These are phyloP conservation scores for Aphodius sticticus DNA, from an alignment of 2,888 invertebrate species.

Conservation along the genomic window DNA sequence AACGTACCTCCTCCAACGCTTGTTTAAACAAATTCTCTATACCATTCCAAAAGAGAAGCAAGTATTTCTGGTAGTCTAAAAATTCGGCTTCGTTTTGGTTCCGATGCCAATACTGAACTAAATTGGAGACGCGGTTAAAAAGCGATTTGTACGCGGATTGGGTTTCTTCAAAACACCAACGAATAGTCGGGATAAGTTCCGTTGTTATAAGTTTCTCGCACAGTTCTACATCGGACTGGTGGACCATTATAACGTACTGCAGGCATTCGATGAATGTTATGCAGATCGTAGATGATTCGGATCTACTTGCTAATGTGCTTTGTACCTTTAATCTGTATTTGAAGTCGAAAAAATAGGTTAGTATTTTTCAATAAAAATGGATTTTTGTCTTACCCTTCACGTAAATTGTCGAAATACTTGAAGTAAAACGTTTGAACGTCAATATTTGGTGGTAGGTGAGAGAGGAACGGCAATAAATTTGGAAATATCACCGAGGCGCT, in stretches of 20 bases:
- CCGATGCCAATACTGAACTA: slow-evolving; percentile 67
- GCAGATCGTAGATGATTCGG: slow-evolving; percentile 73
- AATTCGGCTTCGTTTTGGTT: slow-evolving; percentile 54
- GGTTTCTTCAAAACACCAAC: slow-evolving; percentile 60
- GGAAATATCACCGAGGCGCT: slow-evolving; percentile 78
- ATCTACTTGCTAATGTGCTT: slow-evolving; percentile 67
- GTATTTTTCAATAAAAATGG: neutral
- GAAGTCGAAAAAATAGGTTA: slow-evolving; percentile 5
- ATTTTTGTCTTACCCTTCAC: slow-evolving; percentile 66
- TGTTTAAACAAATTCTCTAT: slow-evolving; percentile 53
- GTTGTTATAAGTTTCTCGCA: slow-evolving; percentile 59
- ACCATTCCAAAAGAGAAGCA: slow-evolving; percentile 59
- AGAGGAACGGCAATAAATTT: slow-evolving; percentile 79
- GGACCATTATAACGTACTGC: slow-evolving; percentile 67
- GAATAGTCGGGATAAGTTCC: slow-evolving; percentile 61
- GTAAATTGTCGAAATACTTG: slow-evolving; percentile 74
- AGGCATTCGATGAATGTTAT: slow-evolving; percentile 79
- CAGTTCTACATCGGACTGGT: slow-evolving; percentile 59
- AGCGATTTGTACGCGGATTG: slow-evolving; percentile 59
- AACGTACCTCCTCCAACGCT: slow-evolving; percentile 21
- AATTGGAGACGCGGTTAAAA: slow-evolving; percentile 61
- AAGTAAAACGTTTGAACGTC: slow-evolving; percentile 66
- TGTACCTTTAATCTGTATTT: slow-evolving; percentile 67
- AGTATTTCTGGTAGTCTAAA: slow-evolving; percentile 53
- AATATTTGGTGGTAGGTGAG: slow-evolving; percentile 68